Conservation (phyloP, 2,113 vertebrate genomes). For the Ceyx melanurus region DNA sequence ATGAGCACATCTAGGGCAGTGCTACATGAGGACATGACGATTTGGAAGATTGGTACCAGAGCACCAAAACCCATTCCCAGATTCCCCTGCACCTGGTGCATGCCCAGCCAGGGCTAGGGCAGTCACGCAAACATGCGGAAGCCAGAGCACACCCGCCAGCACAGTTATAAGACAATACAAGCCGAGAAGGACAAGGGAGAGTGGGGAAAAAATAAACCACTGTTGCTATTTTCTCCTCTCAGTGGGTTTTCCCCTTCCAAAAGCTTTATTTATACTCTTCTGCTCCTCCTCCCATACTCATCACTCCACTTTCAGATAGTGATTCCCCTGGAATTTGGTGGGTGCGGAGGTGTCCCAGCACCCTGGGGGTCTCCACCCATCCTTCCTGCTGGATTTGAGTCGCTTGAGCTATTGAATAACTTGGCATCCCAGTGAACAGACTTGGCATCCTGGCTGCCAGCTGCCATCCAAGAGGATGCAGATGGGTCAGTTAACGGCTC, state of each 20-base stretch:
- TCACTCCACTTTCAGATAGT: not conserved
- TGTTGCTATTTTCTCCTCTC: not conserved
- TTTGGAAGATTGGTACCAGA: not conserved
- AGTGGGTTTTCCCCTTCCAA: slow-evolving; percentile 1
- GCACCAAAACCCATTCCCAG: not conserved
- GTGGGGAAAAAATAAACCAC: slow-evolving; percentile 1
- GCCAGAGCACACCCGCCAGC: not conserved
- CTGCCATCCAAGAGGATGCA: accelerated
- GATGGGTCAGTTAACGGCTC: not conserved
- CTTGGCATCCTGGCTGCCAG: not conserved
- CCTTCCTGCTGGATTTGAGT: not conserved
- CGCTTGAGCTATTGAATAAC: not conserved
- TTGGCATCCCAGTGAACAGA: not conserved
- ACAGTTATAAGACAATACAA: accelerated
- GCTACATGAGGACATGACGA: not conserved
- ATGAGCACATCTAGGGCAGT: not conserved
- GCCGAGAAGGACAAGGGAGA: not conserved
- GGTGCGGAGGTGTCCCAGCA: not conserved
- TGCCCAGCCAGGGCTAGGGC: not conserved
- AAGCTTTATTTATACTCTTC: slow-evolving; percentile 10
- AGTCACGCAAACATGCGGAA: accelerated
- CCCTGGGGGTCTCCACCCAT: not conserved
- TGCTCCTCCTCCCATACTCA: not conserved
- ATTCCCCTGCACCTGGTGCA: accelerated
- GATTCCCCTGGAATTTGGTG: accelerated